Percentiles rank a stretch among this genome's conserved stretches.
phyloP scores from a whole-genome alignment of 2,113 vertebrate species.

The Caranx ignobilis region DNA sequence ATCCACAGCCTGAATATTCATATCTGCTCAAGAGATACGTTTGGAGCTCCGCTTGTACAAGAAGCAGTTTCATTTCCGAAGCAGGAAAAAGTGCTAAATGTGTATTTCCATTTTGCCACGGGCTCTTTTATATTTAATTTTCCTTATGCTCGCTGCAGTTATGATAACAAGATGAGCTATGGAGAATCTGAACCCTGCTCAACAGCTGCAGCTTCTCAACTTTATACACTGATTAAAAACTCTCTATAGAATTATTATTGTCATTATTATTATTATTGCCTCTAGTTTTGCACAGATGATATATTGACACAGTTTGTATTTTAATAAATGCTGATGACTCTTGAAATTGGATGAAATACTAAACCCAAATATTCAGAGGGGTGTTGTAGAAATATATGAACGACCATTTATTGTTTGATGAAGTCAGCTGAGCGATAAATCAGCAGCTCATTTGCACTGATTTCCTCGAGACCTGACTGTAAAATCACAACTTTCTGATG shows the following conservation, averaged over 20 bases:
- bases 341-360: neutral
- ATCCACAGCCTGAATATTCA: slow-evolving; percentile 46
- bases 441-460: neutral
- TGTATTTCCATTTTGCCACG: slow-evolving; percentile 54
- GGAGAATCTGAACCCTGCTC: neutral
- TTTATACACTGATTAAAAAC: neutral
- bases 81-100: slow-evolving; percentile 48
- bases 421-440: neutral
- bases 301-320: neutral
- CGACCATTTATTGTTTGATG: neutral
- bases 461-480: neutral
- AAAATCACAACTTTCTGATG: neutral
- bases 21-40: slow-evolving; percentile 19
- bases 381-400: no score
- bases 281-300: neutral
- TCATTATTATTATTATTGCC: neutral
- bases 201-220: slow-evolving; percentile 19
- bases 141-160: slow-evolving; percentile 48
- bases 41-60: slow-evolving; percentile 14
- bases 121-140: slow-evolving; percentile 59
- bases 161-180: slow-evolving; percentile 46
- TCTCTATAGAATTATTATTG: no score
- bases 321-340: no score
- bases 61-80: slow-evolving; percentile 43
- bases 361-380: neutral